Evolutionary conservation across 2,888 invertebrate species (phyloP).

Genomic region (Leptinotarsa haldemani): DNA sequence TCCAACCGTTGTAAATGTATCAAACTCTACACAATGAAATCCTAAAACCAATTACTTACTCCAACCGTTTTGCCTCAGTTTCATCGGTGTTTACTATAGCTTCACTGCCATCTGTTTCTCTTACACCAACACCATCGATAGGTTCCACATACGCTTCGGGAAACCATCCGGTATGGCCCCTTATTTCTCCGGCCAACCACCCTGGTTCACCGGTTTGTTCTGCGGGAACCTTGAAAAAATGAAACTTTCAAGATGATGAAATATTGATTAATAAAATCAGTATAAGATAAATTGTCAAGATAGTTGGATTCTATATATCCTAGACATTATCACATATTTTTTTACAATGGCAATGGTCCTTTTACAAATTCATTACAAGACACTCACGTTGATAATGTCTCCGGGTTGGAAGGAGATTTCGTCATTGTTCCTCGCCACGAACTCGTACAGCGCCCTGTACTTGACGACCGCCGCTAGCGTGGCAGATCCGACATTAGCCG

Average conservation of each 20-base stretch:
- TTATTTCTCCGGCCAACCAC: constrained; percentile 94
- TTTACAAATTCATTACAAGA: no score
- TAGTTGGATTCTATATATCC: no score
- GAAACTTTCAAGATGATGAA: neutral
- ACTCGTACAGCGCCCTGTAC: constrained; percentile 94
- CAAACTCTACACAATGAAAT: no score
- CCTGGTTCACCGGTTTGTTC: constrained; percentile 94
- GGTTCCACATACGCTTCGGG: constrained; percentile 95
- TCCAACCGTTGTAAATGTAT: no score
- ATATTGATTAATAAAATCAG: no score
- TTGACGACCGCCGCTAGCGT: constrained; percentile 70
- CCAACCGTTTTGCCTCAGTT: constrained; percentile 63
- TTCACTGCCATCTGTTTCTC: constrained; percentile 53
- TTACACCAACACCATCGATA: constrained; percentile 67
- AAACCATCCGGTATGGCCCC: constrained; percentile 95
- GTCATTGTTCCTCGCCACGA: constrained; percentile 90
- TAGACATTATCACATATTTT: no score
- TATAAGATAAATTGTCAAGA: no score
- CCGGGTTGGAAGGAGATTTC: constrained; percentile 95
- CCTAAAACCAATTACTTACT: constrained; percentile 64
- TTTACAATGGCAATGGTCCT: no score
- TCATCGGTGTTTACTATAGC: constrained; percentile 63
- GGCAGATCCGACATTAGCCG: constrained; percentile 45
- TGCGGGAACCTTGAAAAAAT: constrained; percentile 70
- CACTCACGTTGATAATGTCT: constrained; percentile 86